These are phyloP conservation scores for Eupsittula cactorum DNA, from an alignment of 2,113 vertebrate genomes.

Conservation along the genomic window DNA sequence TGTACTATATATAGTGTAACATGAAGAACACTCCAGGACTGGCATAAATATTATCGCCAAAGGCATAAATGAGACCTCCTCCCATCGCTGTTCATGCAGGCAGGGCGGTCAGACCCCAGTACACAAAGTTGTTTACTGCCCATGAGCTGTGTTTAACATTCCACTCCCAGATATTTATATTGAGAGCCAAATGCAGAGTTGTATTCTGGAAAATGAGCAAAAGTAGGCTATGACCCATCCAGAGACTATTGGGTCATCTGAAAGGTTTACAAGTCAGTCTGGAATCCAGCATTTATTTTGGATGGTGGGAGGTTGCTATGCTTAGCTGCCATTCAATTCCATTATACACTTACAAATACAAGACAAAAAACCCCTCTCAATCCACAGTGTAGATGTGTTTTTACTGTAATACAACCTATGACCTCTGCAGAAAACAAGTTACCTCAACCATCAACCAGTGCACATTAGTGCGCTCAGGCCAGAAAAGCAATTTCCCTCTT, in stretches of 20 bases:
- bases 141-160: conserved; percentile 43
- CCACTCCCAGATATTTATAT: conserved; percentile 51
- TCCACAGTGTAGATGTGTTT: neutral
- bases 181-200: conserved; percentile 23
- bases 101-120: neutral
- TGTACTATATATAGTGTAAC: neutral
- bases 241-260: neutral
- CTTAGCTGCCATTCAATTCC: neutral
- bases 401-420: neutral
- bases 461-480: neutral
- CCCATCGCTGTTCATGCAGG: neutral
- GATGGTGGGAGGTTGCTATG: neutral
- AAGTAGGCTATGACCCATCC: conserved; percentile 29
- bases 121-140: neutral
- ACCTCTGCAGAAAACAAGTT: neutral
- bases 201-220: conserved; percentile 46
- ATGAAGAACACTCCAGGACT: neutral
- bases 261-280: neutral
- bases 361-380: neutral
- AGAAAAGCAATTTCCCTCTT: neutral
- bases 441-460: neutral
- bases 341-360: neutral
- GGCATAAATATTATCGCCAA: neutral
- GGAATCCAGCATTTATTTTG: conserved; percentile 38
- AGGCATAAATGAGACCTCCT: neutral